Conservation (phyloP, 2,797 vertebrate species). For the Myoxocephalus aenaeus region DNA sequence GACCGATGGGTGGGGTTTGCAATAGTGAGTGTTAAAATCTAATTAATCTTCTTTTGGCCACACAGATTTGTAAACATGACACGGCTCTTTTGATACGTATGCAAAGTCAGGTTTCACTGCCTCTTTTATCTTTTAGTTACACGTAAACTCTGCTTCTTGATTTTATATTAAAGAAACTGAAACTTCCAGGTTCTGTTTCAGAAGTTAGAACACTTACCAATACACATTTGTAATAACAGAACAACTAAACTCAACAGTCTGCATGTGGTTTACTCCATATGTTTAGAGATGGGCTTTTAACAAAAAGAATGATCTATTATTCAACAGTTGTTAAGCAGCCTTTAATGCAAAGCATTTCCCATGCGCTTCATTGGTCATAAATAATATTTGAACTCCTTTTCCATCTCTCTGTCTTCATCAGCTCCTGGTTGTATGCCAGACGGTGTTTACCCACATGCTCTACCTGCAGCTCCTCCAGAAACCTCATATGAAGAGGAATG, state of each 20-base stretch:
- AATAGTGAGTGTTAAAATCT: neutral
- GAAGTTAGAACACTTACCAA: neutral
- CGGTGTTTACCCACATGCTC: constrained; percentile 86
- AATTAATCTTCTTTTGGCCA: neutral
- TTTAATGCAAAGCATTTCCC: neutral
- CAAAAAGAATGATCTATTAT: neutral
- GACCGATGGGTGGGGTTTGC: neutral
- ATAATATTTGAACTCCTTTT: neutral
- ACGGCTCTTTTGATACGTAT: neutral
- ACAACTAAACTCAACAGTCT: constrained; percentile 2
- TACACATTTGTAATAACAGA: neutral
- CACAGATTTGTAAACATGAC: neutral
- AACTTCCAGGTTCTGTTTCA: neutral
- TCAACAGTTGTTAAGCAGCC: neutral
- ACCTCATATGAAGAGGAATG: constrained; percentile 98
- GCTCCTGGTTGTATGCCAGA: constrained; percentile 91
- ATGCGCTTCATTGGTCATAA: neutral
- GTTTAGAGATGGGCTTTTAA: neutral
- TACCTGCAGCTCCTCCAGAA: constrained; percentile 89
- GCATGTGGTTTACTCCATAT: neutral
- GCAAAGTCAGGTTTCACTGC: neutral
- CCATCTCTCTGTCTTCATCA: constrained; percentile 65
- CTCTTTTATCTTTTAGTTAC: neutral
- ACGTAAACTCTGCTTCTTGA: neutral
- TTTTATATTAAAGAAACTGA: neutral